These are phyloP conservation scores for Deilephila porcellus DNA, from an alignment of 2,888 invertebrate genomes.

Conservation along the genomic window DNA sequence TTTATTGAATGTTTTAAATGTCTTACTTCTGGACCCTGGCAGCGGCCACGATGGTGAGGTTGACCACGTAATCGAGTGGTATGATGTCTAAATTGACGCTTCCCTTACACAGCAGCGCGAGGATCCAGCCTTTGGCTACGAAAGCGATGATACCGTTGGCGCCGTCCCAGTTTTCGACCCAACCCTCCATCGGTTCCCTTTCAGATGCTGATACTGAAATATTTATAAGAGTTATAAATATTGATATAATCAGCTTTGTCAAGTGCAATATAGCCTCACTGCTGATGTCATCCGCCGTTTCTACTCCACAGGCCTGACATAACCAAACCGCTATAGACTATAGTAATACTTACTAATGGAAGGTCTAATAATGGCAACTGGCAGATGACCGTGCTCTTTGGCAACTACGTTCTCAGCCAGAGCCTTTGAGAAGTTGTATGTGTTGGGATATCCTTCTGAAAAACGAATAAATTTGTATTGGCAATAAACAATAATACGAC, in stretches of 20 bases:
- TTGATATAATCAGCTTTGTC: too few species aligned
- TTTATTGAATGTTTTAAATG: background rate
- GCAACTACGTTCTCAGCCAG: conserved; percentile 17
- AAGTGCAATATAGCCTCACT: too few species aligned
- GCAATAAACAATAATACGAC: too few species aligned
- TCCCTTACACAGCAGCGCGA: background rate
- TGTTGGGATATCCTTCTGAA: conserved; percentile 16
- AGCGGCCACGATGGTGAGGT: conserved; percentile 22
- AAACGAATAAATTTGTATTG: background rate
- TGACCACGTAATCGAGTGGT: conserved; percentile 22
- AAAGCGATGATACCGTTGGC: background rate
- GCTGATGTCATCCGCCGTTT: too few species aligned
- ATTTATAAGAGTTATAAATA: background rate
- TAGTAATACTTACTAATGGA: background rate
- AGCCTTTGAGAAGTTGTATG: conserved; percentile 25
- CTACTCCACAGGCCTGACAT: too few species aligned
- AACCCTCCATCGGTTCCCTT: conserved; percentile 12
- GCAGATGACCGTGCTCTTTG: conserved; percentile 1
- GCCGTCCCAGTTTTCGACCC: conserved; percentile 14
- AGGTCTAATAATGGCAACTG: conserved; percentile 22
- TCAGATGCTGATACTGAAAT: conserved; percentile 16
- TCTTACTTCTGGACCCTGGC: background rate
- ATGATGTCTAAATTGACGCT: conserved; percentile 2
- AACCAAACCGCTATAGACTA: background rate
- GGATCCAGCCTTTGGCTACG: background rate